These are phyloP conservation scores for Nothura maculosa DNA, from an alignment of 2,797 vertebrate genomes.

Conservation along the genomic window DNA sequence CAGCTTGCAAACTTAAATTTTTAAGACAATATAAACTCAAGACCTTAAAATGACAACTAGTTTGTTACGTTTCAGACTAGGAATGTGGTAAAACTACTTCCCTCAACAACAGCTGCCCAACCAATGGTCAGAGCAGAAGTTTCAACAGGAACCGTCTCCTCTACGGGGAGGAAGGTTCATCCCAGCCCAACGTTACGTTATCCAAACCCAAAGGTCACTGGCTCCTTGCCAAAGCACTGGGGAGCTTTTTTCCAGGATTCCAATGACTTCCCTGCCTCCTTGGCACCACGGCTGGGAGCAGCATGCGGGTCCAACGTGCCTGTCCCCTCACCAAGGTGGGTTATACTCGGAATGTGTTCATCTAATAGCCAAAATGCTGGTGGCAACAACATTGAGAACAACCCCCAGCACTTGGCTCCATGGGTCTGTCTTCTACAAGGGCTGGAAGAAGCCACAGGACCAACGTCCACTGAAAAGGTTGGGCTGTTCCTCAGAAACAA, in stretches of 20 bases:
- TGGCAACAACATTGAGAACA: not conserved
- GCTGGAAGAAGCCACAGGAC: not conserved
- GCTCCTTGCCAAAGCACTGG: not conserved
- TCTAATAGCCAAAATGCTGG: fast-evolving
- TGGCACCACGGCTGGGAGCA: fast-evolving
- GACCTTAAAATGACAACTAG: conserved; percentile 29
- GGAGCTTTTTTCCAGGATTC: not conserved
- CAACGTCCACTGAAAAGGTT: not conserved
- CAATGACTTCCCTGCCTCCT: not conserved
- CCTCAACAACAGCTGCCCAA: not conserved
- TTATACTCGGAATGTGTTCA: fast-evolving
- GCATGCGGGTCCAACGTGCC: not conserved
- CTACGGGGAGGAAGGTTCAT: not conserved
- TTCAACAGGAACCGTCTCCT: not conserved
- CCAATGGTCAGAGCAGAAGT: not conserved
- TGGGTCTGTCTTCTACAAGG: fast-evolving
- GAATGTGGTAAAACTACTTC: not conserved
- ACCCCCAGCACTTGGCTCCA: fast-evolving
- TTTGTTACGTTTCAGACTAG: conserved; percentile 39
- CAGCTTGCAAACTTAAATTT: conserved; percentile 46
- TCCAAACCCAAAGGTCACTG: not conserved
- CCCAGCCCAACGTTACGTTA: not conserved
- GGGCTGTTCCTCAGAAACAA: fast-evolving
- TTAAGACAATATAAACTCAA: conserved; percentile 56
- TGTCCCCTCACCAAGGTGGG: not conserved